Evolutionary conservation across 37 sponge, comb jelly and placozoan genomes (phyloP).

Genomic region (Crambe crambe): DNA sequence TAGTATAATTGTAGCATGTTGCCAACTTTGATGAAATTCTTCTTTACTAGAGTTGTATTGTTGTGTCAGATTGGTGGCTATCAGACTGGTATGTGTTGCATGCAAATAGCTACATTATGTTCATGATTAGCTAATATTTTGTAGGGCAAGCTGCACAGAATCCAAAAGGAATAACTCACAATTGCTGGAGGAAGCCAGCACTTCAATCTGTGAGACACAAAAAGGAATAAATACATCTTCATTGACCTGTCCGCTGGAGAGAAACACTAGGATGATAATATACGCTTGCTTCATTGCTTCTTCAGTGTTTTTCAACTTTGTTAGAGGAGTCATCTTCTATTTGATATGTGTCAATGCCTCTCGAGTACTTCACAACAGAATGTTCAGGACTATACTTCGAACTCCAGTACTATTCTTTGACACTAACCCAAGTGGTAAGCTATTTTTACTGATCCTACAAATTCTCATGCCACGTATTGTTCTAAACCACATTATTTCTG

Average conservation of each 20-base stretch:
- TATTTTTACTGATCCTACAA: no score
- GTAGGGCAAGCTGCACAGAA: background rate
- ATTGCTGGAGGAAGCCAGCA: slow-evolving; percentile 49
- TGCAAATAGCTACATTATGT: no score
- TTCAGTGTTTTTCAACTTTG: slow-evolving; percentile 30
- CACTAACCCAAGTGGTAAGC: slow-evolving; percentile 81
- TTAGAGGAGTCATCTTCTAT: slow-evolving; percentile 24
- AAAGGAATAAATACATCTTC: no score
- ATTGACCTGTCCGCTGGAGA: background rate
- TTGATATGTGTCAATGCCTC: slow-evolving; percentile 56
- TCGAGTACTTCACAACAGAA: slow-evolving; percentile 59
- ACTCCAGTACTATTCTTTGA: slow-evolving; percentile 80
- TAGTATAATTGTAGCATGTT: slow-evolving; percentile 23
- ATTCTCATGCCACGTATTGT: no score
- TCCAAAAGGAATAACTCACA: background rate
- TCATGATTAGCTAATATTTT: no score
- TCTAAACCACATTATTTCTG: no score
- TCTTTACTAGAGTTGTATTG: slow-evolving; percentile 31
- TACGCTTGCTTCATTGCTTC: slow-evolving; percentile 31
- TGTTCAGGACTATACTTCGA: slow-evolving; percentile 62
- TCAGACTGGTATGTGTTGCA: slow-evolving; percentile 76
- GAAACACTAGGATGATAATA: slow-evolving; percentile 26
- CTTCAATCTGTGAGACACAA: no score
- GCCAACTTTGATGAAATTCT: background rate
- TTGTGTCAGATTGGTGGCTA: slow-evolving; percentile 73